Evolutionary conservation across 2,797 vertebrate genomes (phyloP), one percentile per base, ranked within the genome.

Genomic region (Scolopax rusticola): DNA sequence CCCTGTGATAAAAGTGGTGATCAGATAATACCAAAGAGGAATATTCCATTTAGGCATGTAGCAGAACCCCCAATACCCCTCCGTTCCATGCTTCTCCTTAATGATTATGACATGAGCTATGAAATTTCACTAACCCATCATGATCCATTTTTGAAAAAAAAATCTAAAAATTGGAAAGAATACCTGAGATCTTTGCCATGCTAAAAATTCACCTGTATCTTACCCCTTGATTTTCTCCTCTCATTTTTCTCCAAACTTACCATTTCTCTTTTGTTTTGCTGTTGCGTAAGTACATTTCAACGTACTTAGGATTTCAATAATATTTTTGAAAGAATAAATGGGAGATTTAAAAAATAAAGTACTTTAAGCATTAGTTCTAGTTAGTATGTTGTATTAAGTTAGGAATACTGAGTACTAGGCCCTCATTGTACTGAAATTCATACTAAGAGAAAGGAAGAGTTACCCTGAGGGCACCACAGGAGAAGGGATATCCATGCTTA

Each of bases 61-160:
- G 16, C 30, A 89, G 43, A 8, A 74, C 68, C 0, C 0, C 10
- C 6, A 57, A 21, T 28, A 82, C 32, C 6, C 9, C 15, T 38
- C 1, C 7, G 3, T 78, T 85, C 23, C 4, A 0, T 56, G 15
- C 3, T 90, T 10, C 1, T 68, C 28, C 33, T 61, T 86, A 77
- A n/a, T 23, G 17, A 7, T 67, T 61, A 38, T 27, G 68, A 36
- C 0, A 0, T 15, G 21, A 73, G 11, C 27, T 79, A 57, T 36
- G 15, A 86, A 36, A 86, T 65, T 86, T 69, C 15, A 59, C 6
- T 68, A 50, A 1, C 30, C 45, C 27, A 40, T 51, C 15, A 56
- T 30, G 16, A 63, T 43, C 11, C 6, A 41, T 9, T 68, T 36
- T 51, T 45, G 18, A 79, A 71, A 81, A 59, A 82, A 56, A 50